A percentile compares a stretch with the other conserved stretches of the same genome.
These are phyloP conservation scores for Ennomos quercinarius DNA, from an alignment of 2,888 invertebrate genomes.

Conservation along the genomic window DNA sequence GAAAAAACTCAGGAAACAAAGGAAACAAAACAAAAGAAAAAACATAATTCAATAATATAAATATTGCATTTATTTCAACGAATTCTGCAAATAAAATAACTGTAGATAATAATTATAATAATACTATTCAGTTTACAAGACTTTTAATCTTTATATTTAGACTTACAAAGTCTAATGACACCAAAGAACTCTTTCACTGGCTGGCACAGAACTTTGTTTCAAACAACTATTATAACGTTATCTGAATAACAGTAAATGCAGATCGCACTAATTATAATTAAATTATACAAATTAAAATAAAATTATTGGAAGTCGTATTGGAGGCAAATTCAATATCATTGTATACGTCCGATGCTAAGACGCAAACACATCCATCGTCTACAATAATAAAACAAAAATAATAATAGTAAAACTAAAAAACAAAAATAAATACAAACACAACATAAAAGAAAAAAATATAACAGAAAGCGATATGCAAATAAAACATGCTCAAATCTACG, in stretches of 20 bases:
- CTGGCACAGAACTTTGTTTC: slow-evolving; percentile 79
- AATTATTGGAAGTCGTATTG: slow-evolving; percentile 81
- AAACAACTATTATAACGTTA: slow-evolving; percentile 74
- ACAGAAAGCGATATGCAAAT: slow-evolving; percentile 82
- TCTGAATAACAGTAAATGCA: slow-evolving; percentile 84
- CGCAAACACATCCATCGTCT: slow-evolving; percentile 62
- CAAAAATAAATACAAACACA: slow-evolving; percentile 85
- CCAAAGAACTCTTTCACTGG: slow-evolving; percentile 74
- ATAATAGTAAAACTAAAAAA: slow-evolving; percentile 73
- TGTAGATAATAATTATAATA: slow-evolving; percentile 84
- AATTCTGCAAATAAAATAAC: slow-evolving; percentile 85
- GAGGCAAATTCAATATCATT: slow-evolving; percentile 76
- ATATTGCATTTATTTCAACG: slow-evolving; percentile 86
- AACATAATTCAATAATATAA: slow-evolving; percentile 85
- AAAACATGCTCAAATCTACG: slow-evolving; percentile 56
- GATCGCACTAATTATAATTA: slow-evolving; percentile 80
- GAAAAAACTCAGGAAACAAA: slow-evolving; percentile 64
- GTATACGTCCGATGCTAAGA: slow-evolving; percentile 57
- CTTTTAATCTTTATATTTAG: slow-evolving; percentile 71
- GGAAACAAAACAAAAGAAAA: slow-evolving; percentile 76
- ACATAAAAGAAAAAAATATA: slow-evolving; percentile 69
- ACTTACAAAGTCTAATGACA: slow-evolving; percentile 53
- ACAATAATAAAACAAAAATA: slow-evolving; percentile 71
- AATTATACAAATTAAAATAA: slow-evolving; percentile 82
- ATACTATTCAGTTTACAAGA: slow-evolving; percentile 84